Base-by-base conservation (phyloP, 2,888 invertebrate genomes). In the Agriopis leucophaearia region DNA sequence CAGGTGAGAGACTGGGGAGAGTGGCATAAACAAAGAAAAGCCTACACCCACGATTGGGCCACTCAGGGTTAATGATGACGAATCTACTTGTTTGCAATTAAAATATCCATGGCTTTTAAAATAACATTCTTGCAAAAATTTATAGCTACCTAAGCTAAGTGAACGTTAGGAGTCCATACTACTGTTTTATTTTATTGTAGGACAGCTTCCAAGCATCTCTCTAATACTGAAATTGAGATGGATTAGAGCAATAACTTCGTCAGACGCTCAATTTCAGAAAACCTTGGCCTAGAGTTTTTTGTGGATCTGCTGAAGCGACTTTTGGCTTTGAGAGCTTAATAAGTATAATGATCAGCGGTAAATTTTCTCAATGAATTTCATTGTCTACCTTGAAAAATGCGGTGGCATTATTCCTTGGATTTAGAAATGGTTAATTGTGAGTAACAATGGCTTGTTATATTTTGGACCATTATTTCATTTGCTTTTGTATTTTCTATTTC, bases 211-310 rank as follows among this genome's bases (percentile, higher is more conserved):
- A 42, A 50, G 48, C 16, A 40, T 8, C 59, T 60, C 58, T 54
- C 58, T 70, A 69, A 69, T 73, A 70, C 69, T 73, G 69, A 73
- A 73, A 75, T 71, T 73, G 67, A 75, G 73, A 75, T 65, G 66
- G 70, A 72, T 71, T 71, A 69, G 64, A 67, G 65, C 44, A 60
- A 63, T 70, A 59, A 69, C 67, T 66, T 65, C 18, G 50, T 67
- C 60, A 68, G 67, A 69, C 57, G 64, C 54, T 57, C 55, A 52
- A 64, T 70, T 71, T 69, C 64, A 59, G 58, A 57, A 64, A 62
- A 59, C 48, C 56, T 64, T 56, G 13, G 47, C 13, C 18, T 56
- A 47, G 38, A 27, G 55, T 51, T 63, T 63, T 58, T 58, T 60
- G 56, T 56, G 40, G 60, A 50, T 51, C 15, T 52, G 38, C 56